Percentiles rank a stretch among this genome's conserved stretches.
phyloP scores from a whole-genome alignment of 2,888 invertebrate genomes.

The Agrotis puta region DNA sequence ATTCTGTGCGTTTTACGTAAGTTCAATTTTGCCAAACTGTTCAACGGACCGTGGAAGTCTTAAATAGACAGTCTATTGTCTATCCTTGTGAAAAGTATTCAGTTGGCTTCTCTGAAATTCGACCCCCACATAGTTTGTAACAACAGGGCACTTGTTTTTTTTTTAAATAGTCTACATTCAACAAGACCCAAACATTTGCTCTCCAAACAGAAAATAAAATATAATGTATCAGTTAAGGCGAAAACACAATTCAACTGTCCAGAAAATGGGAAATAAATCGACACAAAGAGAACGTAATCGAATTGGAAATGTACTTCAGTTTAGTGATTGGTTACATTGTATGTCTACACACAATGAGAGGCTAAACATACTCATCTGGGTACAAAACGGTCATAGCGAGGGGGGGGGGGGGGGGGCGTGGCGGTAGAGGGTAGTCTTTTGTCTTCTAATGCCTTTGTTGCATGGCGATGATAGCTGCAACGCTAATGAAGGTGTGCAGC shows the following conservation, averaged over 20 bases:
- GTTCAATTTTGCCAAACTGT: too few species aligned
- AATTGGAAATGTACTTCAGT: slow-evolving; percentile 48
- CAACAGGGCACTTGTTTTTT: neutral
- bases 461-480: slow-evolving; percentile 32
- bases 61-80: too few species aligned
- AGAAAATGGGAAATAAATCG: slow-evolving; percentile 40
- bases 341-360: slow-evolving; percentile 28
- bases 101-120: neutral
- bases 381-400: slow-evolving; percentile 36
- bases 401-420: neutral
- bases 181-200: neutral
- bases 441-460: slow-evolving; percentile 57
- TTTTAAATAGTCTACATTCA: neutral
- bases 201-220: slow-evolving; percentile 14
- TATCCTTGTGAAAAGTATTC: too few species aligned
- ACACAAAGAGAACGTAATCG: slow-evolving; percentile 47
- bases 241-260: slow-evolving; percentile 33
- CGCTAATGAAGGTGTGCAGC: slow-evolving; percentile 51
- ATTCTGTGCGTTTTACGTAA: too few species aligned
- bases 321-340: slow-evolving; percentile 60
- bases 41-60: too few species aligned
- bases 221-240: slow-evolving; percentile 19
- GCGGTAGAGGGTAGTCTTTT: slow-evolving; percentile 37
- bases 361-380: slow-evolving; percentile 42
- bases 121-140: neutral